These are phyloP conservation scores for Centropyge bicolor DNA, from an alignment of 2,797 vertebrate genomes.

Conservation along the genomic window DNA sequence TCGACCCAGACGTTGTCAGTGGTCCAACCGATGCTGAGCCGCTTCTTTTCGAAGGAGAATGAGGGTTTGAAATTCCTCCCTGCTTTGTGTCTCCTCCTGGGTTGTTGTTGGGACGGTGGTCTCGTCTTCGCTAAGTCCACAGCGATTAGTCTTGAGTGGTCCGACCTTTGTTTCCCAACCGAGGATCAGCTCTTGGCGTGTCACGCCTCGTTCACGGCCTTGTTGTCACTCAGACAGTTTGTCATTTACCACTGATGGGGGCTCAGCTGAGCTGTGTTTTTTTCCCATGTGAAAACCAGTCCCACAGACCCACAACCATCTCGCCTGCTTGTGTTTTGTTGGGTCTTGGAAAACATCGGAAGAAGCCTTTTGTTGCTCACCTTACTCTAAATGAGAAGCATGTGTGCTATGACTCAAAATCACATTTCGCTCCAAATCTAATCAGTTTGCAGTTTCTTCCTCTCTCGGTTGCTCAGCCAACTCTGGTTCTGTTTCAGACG, in stretches of 20 bases:
- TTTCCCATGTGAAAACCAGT: slow-evolving; percentile 35
- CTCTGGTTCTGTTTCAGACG: slow-evolving; percentile 47
- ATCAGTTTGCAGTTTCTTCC: slow-evolving; percentile 66
- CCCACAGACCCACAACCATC: neutral
- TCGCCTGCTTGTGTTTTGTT: slow-evolving; percentile 27
- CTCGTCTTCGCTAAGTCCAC: slow-evolving; percentile 65
- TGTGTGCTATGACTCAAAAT: slow-evolving; percentile 78
- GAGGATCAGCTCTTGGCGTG: slow-evolving; percentile 47
- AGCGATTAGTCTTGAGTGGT: slow-evolving; percentile 68
- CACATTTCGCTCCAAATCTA: slow-evolving; percentile 78
- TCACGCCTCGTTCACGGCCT: slow-evolving; percentile 36
- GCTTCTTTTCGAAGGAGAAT: slow-evolving; percentile 35
- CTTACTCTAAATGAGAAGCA: slow-evolving; percentile 76
- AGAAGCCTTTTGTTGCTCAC: slow-evolving; percentile 57
- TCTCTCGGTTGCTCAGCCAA: slow-evolving; percentile 31
- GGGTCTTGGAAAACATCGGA: slow-evolving; percentile 41
- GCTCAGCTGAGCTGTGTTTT: slow-evolving; percentile 19
- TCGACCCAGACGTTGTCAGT: slow-evolving; percentile 49
- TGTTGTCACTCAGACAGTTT: slow-evolving; percentile 41
- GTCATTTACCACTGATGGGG: slow-evolving; percentile 30
- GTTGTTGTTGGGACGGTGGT: slow-evolving; percentile 46
- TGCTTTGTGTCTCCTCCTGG: slow-evolving; percentile 49
- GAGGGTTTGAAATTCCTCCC: slow-evolving; percentile 59
- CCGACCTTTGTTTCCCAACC: slow-evolving; percentile 59
- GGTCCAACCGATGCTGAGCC: slow-evolving; percentile 48